Evolutionary conservation across 1,140 invertebrate genomes (phyloP).

Genomic region (Formica selysi): DNA sequence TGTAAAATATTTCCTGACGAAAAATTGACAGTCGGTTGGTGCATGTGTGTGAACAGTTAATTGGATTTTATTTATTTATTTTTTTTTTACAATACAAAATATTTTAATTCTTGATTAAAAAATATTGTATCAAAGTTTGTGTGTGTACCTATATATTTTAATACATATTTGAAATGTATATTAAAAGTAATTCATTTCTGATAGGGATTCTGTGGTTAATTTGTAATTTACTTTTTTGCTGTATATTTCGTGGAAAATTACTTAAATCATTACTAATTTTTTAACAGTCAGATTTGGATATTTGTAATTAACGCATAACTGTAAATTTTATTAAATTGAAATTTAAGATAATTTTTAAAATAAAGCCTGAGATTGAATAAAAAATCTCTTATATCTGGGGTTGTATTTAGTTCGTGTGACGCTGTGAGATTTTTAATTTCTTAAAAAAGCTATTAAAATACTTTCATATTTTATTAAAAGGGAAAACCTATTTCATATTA

Average conservation of each 20-base stretch:
- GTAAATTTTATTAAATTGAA: conserved; percentile 18
- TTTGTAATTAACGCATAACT: background rate
- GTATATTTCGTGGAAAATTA: background rate
- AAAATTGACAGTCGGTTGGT: too few species aligned
- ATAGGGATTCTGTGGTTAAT: background rate
- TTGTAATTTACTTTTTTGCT: background rate
- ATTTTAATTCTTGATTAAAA: too few species aligned
- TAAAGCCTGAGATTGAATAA: background rate
- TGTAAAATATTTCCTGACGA: too few species aligned
- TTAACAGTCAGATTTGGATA: background rate
- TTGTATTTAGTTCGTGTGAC: background rate
- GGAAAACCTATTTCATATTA: background rate
- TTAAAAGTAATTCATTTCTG: too few species aligned
- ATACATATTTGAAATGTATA: too few species aligned
- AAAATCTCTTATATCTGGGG: background rate
- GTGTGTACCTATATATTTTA: too few species aligned
- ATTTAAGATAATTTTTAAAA: background rate
- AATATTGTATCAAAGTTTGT: too few species aligned
- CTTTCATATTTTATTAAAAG: conserved; percentile 1
- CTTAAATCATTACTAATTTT: background rate
- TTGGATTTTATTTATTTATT: too few species aligned
- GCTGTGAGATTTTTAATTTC: background rate
- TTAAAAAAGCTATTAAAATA: background rate
- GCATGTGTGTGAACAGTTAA: too few species aligned
- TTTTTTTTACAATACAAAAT: too few species aligned